These are phyloP conservation scores for Chelonus formosanus DNA, from an alignment of 2,888 invertebrate species.

Conservation along the genomic window DNA sequence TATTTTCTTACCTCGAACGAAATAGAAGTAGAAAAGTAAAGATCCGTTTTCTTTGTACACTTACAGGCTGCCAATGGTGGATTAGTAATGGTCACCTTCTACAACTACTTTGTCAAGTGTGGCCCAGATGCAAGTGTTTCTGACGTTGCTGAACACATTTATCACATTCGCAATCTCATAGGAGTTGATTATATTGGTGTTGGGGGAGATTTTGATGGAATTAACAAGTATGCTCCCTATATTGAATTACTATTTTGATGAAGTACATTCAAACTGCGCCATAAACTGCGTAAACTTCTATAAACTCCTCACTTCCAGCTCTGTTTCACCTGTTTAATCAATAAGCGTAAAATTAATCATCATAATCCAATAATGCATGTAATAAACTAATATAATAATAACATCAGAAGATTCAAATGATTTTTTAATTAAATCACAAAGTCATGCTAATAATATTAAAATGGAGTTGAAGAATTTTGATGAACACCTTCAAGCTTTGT, in stretches of 20 bases:
- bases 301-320: not conserved
- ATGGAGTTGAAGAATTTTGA: too few species aligned
- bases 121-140: conserved; percentile 79
- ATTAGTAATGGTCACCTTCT: conserved; percentile 93
- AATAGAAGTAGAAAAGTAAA: not conserved
- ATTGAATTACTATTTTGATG: not conserved
- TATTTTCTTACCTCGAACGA: not conserved
- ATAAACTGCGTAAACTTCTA: conserved; percentile 1
- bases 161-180: conserved; percentile 71
- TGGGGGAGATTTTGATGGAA: conserved; percentile 73
- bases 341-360: too few species aligned
- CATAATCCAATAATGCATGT: too few species aligned
- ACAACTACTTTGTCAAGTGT: conserved; percentile 85
- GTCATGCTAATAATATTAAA: too few species aligned
- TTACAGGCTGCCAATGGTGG: conserved; percentile 80
- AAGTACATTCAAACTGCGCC: not conserved
- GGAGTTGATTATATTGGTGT: conserved; percentile 72
- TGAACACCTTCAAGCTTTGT: too few species aligned
- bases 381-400: too few species aligned
- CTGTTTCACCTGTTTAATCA: too few species aligned
- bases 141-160: conserved; percentile 77
- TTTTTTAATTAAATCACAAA: too few species aligned
- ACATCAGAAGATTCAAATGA: too few species aligned
- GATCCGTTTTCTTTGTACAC: conserved; percentile 10
- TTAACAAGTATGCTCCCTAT: conserved; percentile 68